Base-by-base conservation (phyloP, 2,888 invertebrate species). In the Gari tellinella region DNA sequence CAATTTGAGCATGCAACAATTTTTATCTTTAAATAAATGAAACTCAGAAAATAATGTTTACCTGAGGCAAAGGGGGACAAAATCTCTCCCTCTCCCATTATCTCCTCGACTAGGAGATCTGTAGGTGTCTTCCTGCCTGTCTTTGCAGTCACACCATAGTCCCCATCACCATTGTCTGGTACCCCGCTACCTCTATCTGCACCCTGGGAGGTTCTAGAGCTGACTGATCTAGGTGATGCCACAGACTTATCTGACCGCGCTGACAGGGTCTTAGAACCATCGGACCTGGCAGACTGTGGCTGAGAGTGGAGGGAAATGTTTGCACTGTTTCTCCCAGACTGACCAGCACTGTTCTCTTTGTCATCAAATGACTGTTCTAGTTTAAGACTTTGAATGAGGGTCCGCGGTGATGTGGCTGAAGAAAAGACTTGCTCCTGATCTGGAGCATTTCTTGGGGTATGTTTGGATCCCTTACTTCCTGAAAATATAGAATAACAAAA, bases 101-200 rank as follows among this genome's bases (percentile, higher is more conserved):
- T 76, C 63, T 81, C 81, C 25, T 76, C 79, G n/a, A 73, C 81
- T 19, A 81, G 56, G 23, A 66, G 56, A 60, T 81, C 81, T 57
- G 79, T 62, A 17, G 79, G 72, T 25, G 78, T 79, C 58, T 67
- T 66, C 49, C 76, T 68, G 2, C 64, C 74, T 12, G 46, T 46
- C 10, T 45, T 15, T 37, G 37, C n/a, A 15, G 41, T 14, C 2
- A 12, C 31, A 19, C 15, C 38, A 15, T 1, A 3, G 15, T 31
- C 46, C 3, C 17, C 25, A 17, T 45, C 45, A 57, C 43, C 45
- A 45, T 43, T 45, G 4, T 7, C 31, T 31, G 31, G 31, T n/a
- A 26, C 43, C 31, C 17, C 14, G n/a, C 12, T 17, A 5, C 61
- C 57, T 48, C 53, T 25, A 12, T 43, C 41, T 40, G 55, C 55